Evolutionary conservation across 1,140 invertebrate species (phyloP), one percentile per base, ranked within the genome.

Genomic region (Diorhabda carinulata): DNA sequence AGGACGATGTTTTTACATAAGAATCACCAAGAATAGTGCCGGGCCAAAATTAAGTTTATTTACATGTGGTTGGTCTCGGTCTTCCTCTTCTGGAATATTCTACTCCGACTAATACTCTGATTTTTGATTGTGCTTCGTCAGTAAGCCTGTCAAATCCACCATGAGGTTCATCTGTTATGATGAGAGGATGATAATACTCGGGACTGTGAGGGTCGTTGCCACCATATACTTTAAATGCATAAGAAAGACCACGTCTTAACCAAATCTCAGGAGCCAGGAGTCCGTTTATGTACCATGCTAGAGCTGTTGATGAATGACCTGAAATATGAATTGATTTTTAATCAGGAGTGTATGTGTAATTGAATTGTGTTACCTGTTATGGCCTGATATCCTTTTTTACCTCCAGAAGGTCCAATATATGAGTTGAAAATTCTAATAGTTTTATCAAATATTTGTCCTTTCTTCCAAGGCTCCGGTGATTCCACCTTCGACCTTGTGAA

Each of bases 131-230:
- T 44, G 90, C 89, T 3, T 85, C 86, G 77, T 92, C 91, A 10
- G 84, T 86, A 2, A 93, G 82, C 45, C 88, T 85, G 76, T 92
- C 91, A 68, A 90, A 92, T 0, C 93, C 94, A 57, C 94, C 94
- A 72, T 89, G 87, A 2, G 90, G 87, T 78, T 95, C 93, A 77
- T 93, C 90, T 3, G 95, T 95, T 68, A 98, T 92, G 60, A 98
- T 94, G 47, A 98, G 83, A 5, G 96, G 96, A 85, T 98, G 95
- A 82, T 97, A 97, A 77, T 89, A 87, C 61, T 92, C 88, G 0
- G 93, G 84, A 71, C 92, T 94, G 78, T 96, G 92, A 3, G 94
- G 93, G 84, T 97, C 93, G 77, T 95, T 95, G 2, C 95, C 95
- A 44, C 94, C 95, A 68, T 88, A 86, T 42, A 95, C 89, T 68